Percentiles rank a stretch among this genome's conserved stretches.
Conservation (phyloP, 2,797 vertebrate genomes). For the Buphagus erythrorhynchus region DNA sequence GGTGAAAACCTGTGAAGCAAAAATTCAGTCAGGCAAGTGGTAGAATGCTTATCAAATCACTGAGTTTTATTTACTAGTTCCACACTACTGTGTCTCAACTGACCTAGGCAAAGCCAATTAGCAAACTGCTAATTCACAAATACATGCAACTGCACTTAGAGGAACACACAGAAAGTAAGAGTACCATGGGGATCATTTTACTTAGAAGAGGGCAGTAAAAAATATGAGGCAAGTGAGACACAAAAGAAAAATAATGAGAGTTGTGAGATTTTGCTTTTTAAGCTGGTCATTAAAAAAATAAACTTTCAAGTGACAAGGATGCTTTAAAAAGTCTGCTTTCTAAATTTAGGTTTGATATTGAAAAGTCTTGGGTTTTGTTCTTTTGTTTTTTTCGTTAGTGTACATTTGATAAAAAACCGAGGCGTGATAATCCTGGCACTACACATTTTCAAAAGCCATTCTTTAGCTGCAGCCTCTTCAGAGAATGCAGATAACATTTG, state of each 20-base stretch:
- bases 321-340: not conserved
- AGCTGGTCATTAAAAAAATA: not conserved
- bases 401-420: not conserved
- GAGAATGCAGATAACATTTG: slow-evolving; percentile 38
- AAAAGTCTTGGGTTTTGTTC: slow-evolving; percentile 5
- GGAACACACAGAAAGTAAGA: not conserved
- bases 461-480: slow-evolving; percentile 18
- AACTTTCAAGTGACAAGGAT: not conserved
- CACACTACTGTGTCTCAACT: not conserved
- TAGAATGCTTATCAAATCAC: not conserved
- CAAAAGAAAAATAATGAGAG: slow-evolving; percentile 10
- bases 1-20: not conserved
- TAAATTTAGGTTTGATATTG: slow-evolving; percentile 47
- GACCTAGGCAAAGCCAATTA: not conserved
- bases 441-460: slow-evolving; percentile 35
- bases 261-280: slow-evolving; percentile 8
- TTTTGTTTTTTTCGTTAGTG: not conserved
- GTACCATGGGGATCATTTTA: not conserved
- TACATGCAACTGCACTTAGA: not conserved
- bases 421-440: not conserved
- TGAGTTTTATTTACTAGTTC: not conserved
- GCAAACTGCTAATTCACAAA: not conserved
- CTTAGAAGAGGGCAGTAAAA: not conserved
- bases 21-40: not conserved
- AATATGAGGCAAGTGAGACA: not conserved